Evolutionary conservation across 1,140 invertebrate species (phyloP).

Genomic region (Pogonognathellus flavescens): DNA sequence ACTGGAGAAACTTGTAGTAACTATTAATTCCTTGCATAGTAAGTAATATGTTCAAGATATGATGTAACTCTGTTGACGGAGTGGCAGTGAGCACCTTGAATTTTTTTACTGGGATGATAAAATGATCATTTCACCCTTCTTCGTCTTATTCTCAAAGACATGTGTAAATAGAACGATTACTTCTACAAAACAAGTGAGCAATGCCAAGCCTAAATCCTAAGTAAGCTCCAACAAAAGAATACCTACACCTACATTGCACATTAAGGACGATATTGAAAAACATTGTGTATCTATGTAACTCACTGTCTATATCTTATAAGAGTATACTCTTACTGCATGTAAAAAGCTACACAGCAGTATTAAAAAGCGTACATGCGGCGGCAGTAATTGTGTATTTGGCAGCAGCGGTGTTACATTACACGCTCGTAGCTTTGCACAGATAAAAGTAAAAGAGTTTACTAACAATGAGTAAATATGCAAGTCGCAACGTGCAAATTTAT

Average conservation of each 20-base stretch:
- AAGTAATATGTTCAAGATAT: too few species aligned
- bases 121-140: constrained; percentile 21
- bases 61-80: not conserved
- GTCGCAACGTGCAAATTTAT: constrained; percentile 32
- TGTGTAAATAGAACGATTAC: constrained; percentile 16
- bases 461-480: constrained; percentile 7
- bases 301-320: too few species aligned
- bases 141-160: constrained; percentile 28
- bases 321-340: not conserved
- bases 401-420: too few species aligned
- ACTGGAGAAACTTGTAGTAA: constrained; percentile 29
- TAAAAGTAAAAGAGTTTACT: too few species aligned
- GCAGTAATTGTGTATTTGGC: too few species aligned
- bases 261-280: too few species aligned
- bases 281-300: too few species aligned
- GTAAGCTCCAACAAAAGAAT: too few species aligned
- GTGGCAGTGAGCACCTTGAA: constrained; percentile 22
- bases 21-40: not conserved
- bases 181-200: not conserved
- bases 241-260: too few species aligned
- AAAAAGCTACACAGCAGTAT: not conserved
- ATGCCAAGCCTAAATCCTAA: too few species aligned
- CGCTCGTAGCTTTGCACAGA: too few species aligned
- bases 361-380: not conserved
- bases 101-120: not conserved